A percentile compares a stretch with the other conserved stretches of the same genome.
Evolutionary conservation across 1,140 invertebrate species (phyloP).

Genomic region (Acromyrmex charruanus): DNA sequence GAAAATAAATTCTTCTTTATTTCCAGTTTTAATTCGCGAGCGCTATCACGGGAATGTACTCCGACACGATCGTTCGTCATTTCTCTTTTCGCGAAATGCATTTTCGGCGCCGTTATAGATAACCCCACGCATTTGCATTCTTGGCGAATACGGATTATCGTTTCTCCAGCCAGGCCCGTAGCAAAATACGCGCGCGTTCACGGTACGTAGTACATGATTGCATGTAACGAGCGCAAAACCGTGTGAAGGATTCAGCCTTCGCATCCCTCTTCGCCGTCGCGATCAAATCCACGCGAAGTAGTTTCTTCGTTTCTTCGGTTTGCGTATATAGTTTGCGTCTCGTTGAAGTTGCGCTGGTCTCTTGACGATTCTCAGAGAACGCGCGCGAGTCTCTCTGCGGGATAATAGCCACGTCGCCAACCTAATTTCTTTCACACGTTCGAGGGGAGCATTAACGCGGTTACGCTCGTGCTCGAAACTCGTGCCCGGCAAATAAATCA

Average conservation of each 20-base stretch:
- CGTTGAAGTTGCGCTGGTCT: conserved; percentile 6
- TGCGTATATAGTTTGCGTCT: conserved; percentile 33
- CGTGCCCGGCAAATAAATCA: conserved; percentile 43
- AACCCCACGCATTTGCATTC: conserved; percentile 43
- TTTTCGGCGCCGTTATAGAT: conserved; percentile 30
- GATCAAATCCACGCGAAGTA: conserved; percentile 22
- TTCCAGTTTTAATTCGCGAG: neutral
- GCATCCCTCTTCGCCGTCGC: neutral
- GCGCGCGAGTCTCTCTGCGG: neutral
- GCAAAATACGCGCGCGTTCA: conserved; percentile 65
- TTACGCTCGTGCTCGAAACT: conserved; percentile 24
- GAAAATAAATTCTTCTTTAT: conserved; percentile 41
- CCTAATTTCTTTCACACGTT: conserved; percentile 39
- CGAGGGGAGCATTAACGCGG: neutral
- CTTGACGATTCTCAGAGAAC: neutral
- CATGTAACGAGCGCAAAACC: conserved; percentile 74
- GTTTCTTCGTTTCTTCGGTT: conserved; percentile 35
- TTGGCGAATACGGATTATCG: conserved; percentile 42
- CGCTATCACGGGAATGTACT: neutral
- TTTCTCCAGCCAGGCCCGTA: conserved; percentile 17
- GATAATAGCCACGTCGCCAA: conserved; percentile 23
- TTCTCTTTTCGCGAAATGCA: conserved; percentile 10
- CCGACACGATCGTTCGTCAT: conserved; percentile 31
- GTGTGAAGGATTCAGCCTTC: conserved; percentile 70
- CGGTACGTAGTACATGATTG: conserved; percentile 60